A percentile compares a stretch with the other conserved stretches of the same genome.
Conservation (phyloP, 2,888 invertebrate species). For the Hydriomena furcata region DNA sequence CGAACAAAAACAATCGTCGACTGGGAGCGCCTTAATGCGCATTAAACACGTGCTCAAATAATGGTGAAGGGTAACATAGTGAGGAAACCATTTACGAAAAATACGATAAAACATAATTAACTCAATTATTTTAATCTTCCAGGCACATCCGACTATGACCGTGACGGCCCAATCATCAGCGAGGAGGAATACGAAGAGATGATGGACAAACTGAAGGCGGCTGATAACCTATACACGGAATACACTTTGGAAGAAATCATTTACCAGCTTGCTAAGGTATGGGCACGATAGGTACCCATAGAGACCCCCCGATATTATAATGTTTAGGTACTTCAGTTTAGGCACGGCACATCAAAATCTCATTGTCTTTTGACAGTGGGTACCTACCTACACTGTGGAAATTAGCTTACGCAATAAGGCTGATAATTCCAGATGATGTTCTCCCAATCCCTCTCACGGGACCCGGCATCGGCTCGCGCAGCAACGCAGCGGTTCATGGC, state of each 20-base stretch:
- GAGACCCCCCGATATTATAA: too few species aligned
- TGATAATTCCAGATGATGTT: constrained; percentile 86
- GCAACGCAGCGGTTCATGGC: constrained; percentile 89
- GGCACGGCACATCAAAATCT: too few species aligned
- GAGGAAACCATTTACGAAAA: not conserved
- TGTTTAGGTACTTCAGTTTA: too few species aligned
- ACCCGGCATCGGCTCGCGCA: constrained; percentile 87
- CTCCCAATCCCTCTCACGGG: constrained; percentile 87
- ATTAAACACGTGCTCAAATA: too few species aligned
- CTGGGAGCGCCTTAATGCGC: too few species aligned
- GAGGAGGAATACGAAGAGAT: constrained; percentile 87
- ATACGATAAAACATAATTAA: not conserved
- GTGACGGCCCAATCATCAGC: constrained; percentile 63
- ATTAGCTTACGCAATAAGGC: too few species aligned
- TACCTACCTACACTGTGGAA: too few species aligned
- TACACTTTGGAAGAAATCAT: constrained; percentile 91
- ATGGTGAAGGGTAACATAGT: not conserved
- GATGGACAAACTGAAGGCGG: constrained; percentile 86
- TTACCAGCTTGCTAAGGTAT: constrained; percentile 90
- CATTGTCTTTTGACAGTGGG: too few species aligned
- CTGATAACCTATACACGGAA: constrained; percentile 89
- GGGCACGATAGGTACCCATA: too few species aligned
- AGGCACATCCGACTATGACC: constrained; percentile 77
- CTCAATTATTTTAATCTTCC: constrained; percentile 15
- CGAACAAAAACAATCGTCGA: too few species aligned